Base-by-base conservation (phyloP, 2,797 vertebrate species). In the Phoxinus dragarum region DNA sequence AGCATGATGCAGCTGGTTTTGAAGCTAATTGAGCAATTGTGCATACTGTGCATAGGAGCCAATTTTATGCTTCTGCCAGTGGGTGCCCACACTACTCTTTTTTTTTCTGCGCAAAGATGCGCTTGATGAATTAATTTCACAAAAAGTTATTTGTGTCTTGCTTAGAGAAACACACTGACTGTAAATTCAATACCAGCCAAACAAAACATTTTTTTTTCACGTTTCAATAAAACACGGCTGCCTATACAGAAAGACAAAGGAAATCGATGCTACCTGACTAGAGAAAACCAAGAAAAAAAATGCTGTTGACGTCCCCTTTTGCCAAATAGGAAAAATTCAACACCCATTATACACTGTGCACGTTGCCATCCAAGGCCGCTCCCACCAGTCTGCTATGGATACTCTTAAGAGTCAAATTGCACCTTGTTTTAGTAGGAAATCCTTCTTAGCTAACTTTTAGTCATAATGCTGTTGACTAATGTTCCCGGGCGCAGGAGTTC, bases 1-100 rank as follows among this genome's bases (percentile, higher is more conserved):
- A 64, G 76, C n/a, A 31, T 44, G 76, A 17, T 11, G 38, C 76
- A 64, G 38, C 76, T 64, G n/a, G 9, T 64, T 78, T 78, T 64
- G 9, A 6, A 44, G 16, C n/a, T 61, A 78, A 78, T 78, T 78
- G 75, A 78, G 75, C 75, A 78, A 78, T 44, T 31, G 56, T 78
- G 76, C 38, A 61, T 16, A 17, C 31, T 66, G 61, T 12, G 27
- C 6, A 34, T 64, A 31, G 61, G 6, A 12, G 14, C 12, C 27
- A 2, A 66, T 66, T 66, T 66, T 34, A 17, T 17, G 64, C 16
- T 66, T 17, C 31, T 7, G 64, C 31, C 14, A 34, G 31, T 66
- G 64, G 64, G 64, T 66, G 64, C 64, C 6, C 64, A 66, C 3
- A 34, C 31, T 17, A 6, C 2, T 34, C 27, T 27, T 27, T 17